Conservation (phyloP, 1,140 invertebrate species). For the Tetranychus cinnabarinus region DNA sequence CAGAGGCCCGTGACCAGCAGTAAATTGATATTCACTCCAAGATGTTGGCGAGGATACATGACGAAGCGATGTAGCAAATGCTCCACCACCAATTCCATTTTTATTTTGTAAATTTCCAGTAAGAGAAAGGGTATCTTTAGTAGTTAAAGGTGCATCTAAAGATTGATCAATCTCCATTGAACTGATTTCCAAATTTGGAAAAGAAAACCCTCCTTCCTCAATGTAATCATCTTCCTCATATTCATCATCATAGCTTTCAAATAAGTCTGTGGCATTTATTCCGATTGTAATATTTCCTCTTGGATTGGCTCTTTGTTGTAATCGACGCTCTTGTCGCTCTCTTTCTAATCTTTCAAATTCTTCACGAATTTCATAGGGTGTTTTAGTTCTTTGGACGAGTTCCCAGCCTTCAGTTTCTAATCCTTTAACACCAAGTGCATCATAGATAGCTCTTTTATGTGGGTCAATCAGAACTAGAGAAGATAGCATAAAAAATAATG, state of each 20-base stretch:
- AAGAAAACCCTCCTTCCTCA: background rate
- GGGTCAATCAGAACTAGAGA: constrained; percentile 44
- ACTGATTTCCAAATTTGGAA: constrained; percentile 53
- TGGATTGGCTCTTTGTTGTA: constrained; percentile 71
- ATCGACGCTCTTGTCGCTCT: constrained; percentile 42
- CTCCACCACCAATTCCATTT: constrained; percentile 57
- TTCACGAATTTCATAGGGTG: constrained; percentile 73
- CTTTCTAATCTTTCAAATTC: constrained; percentile 63
- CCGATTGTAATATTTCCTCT: constrained; percentile 51
- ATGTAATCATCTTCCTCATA: constrained; percentile 6
- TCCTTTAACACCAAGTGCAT: constrained; percentile 47
- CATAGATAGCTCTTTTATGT: constrained; percentile 52
- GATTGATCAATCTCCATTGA: constrained; percentile 75
- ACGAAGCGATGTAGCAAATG: constrained; percentile 43
- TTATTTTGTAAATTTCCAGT: constrained; percentile 42
- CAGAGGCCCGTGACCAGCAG: constrained; percentile 49
- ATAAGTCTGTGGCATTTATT: constrained; percentile 78
- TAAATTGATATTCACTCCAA: constrained; percentile 41
- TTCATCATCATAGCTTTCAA: constrained; percentile 27
- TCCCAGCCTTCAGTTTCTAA: constrained; percentile 77
- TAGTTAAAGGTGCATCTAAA: constrained; percentile 69
- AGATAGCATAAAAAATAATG: constrained; percentile 5
- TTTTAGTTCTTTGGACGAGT: constrained; percentile 55
- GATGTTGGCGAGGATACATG: constrained; percentile 50
- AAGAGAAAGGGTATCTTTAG: constrained; percentile 46